Percentiles rank a stretch among this genome's conserved stretches.
phyloP scores from a whole-genome alignment of 2,113 vertebrate species.

The Stigmatopora nigra region DNA sequence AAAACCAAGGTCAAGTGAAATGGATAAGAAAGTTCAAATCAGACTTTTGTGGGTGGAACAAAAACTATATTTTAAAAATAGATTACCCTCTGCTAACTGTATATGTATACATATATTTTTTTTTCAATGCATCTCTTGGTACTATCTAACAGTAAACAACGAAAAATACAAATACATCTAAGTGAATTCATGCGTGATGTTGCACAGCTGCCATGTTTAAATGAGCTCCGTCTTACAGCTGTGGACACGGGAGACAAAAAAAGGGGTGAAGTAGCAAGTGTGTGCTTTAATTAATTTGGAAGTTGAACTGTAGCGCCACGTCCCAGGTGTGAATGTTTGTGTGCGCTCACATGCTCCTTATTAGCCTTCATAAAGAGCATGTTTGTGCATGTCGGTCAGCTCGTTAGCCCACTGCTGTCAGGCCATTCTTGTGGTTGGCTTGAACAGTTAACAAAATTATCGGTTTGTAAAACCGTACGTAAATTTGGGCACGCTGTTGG shows the following conservation, averaged over 20 bases:
- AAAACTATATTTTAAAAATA: neutral
- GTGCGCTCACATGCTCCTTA: constrained; percentile 1
- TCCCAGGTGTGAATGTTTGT: constrained; percentile 4
- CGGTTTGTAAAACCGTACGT: constrained; percentile 36
- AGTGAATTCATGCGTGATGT: neutral
- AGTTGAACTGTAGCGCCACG: neutral
- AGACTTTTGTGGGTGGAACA: neutral
- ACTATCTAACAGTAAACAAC: neutral
- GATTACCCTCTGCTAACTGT: neutral
- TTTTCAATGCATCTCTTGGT: neutral
- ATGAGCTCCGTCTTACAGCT: neutral
- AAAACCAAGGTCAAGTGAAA: neutral
- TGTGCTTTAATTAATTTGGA: constrained; percentile 3
- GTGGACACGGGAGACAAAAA: neutral
- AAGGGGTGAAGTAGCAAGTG: neutral
- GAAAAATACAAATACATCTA: neutral
- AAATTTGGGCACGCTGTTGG: neutral
- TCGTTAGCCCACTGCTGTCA: constrained; percentile 31
- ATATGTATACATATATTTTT: too few relatives aligned
- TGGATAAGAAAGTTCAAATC: neutral
- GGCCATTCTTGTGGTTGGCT: constrained; percentile 52
- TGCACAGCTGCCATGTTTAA: constrained; percentile 1
- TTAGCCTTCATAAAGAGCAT: neutral
- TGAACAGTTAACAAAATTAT: constrained; percentile 53
- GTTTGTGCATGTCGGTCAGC: neutral